Base-by-base conservation (phyloP, 2,113 vertebrate genomes). In the Siphamia tubifer region DNA sequence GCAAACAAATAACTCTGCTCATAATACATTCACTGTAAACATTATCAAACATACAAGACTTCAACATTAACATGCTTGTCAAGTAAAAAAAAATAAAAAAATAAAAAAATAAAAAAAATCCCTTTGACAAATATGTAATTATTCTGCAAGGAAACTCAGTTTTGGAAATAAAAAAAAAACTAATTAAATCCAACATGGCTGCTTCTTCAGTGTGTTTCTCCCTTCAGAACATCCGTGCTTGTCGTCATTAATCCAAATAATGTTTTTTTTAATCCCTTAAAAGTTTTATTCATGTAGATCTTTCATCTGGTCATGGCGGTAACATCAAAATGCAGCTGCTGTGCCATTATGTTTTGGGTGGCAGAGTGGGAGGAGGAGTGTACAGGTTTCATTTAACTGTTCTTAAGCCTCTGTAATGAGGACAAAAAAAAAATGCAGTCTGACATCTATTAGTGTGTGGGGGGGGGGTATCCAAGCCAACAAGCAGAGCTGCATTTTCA, bases 381-480 rank as follows among this genome's bases (percentile, higher is more conserved):
- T 13, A 34, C 20, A 44, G 40, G 57, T 34, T 49, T 63, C 44
- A 60, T 77, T 81, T 82, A 84, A 84, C 51, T 52, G 54, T 70
- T 78, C 57, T 82, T 81, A 87, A 84, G 82, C 83, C 66, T 58
- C 70, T 36, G 24, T 70, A 84, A 84, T 76, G 64, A 80, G 66
- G 60, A 76, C 48, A 68, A 21, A 25, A 48, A 61, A 67, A 39
- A 42, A 45, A 8, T 45, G 31, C 44, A 10, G 40, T 48, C 43
- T 54, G 30, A 69, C 51, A 74, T 65, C 52, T 61, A 77, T 74
- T 73, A n/a, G n/a, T n/a, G n/a, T n/a, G n/a, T n/a, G n/a, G n/a
- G n/a, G n/a, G n/a, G n/a, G n/a, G n/a, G n/a, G n/a, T n/a, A n/a
- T n/a, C 53, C 23, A 13, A 21, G 42, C 38, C 9, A 15, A 56